These are phyloP conservation scores for Agrochola macilenta DNA, from an alignment of 2,888 invertebrate species.

Conservation along the genomic window DNA sequence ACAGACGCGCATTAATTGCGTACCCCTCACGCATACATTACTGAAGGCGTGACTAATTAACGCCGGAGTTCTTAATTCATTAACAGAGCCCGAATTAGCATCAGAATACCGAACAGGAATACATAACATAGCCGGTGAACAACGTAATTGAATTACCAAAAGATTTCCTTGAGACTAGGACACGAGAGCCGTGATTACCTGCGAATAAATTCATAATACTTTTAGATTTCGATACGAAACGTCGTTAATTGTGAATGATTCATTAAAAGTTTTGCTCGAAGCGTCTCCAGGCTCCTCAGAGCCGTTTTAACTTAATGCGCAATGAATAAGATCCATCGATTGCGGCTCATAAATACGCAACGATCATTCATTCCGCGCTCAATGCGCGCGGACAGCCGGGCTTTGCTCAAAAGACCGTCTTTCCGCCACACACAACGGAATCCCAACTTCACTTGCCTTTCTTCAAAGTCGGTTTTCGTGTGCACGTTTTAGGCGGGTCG, in stretches of 20 bases:
- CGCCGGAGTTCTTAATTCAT: slow-evolving; percentile 48
- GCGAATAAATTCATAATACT: slow-evolving; percentile 53
- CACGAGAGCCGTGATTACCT: slow-evolving; percentile 46
- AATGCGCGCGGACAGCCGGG: slow-evolving; percentile 63
- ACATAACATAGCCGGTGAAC: slow-evolving; percentile 3
- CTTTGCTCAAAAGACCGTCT: slow-evolving; percentile 61
- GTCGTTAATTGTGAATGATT: slow-evolving; percentile 56
- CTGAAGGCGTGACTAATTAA: slow-evolving; percentile 39
- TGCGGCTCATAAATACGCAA: slow-evolving; percentile 72
- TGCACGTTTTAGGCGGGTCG: slow-evolving; percentile 19
- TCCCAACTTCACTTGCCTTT: slow-evolving; percentile 12
- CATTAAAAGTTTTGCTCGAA: slow-evolving; percentile 54
- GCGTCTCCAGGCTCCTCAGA: background rate
- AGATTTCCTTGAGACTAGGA: slow-evolving; percentile 6
- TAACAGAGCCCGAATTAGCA: slow-evolving; percentile 40
- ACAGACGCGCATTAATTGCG: slow-evolving; percentile 37
- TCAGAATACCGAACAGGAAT: slow-evolving; percentile 28
- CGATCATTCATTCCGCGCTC: slow-evolving; percentile 70
- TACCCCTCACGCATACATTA: slow-evolving; percentile 33
- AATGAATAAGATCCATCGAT: slow-evolving; percentile 52
- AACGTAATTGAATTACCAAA: slow-evolving; percentile 36
- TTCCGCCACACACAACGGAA: slow-evolving; percentile 9
- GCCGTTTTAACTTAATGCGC: slow-evolving; percentile 31
- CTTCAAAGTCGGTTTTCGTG: slow-evolving; percentile 29
- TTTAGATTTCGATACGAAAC: slow-evolving; percentile 42